Percentiles rank a stretch among this genome's conserved stretches.
Conservation (phyloP, 2,888 invertebrate genomes). For the Nysson spinosus region DNA sequence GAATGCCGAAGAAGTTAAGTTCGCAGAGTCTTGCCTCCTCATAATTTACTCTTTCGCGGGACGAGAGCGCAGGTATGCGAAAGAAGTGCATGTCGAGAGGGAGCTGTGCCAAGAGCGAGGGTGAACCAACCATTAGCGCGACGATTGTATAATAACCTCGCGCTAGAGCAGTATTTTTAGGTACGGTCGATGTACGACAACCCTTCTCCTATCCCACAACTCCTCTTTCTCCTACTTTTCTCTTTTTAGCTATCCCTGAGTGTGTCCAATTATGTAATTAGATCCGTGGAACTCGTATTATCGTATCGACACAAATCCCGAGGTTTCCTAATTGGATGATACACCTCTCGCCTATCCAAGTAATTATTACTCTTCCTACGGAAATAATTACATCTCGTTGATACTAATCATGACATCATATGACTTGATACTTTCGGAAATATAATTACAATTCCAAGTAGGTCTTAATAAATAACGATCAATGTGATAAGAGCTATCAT, state of each 20-base stretch:
- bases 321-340: constrained; percentile 9
- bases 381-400: too few relatives aligned
- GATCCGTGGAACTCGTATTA: constrained; percentile 4
- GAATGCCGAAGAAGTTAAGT: constrained; percentile 18
- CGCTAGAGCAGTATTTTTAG: constrained; percentile 38
- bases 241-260: not conserved
- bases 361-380: too few relatives aligned
- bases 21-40: constrained; percentile 29
- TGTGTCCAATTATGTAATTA: constrained; percentile 9
- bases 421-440: too few relatives aligned
- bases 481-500: too few relatives aligned
- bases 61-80: constrained; percentile 18
- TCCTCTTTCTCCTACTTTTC: not conserved
- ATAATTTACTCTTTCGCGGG: constrained; percentile 42
- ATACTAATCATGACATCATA: too few relatives aligned
- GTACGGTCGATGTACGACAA: constrained; percentile 20
- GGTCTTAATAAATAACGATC: too few relatives aligned
- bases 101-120: constrained; percentile 24
- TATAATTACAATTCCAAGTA: too few relatives aligned
- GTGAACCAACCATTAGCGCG: constrained; percentile 35
- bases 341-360: too few relatives aligned
- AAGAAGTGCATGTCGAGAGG: constrained; percentile 35
- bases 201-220: not conserved
- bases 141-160: constrained; percentile 39
- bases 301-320: constrained; percentile 16